Evolutionary conservation across 2,888 invertebrate species (phyloP).

Genomic region (Drosophila parthenogenetica): DNA sequence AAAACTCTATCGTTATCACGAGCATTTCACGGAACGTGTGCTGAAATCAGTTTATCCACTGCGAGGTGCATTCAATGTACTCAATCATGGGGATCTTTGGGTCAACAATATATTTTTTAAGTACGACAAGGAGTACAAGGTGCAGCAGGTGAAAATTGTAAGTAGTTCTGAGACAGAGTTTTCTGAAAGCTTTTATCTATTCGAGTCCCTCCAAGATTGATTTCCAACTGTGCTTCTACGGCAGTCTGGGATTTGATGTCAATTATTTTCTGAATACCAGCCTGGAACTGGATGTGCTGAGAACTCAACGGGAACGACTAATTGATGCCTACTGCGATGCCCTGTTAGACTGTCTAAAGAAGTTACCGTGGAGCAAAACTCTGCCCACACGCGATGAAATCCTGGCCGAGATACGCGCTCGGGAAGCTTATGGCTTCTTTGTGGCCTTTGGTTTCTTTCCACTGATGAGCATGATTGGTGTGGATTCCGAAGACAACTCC

Average conservation of each 20-base stretch:
- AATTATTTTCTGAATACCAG: constrained; percentile 85
- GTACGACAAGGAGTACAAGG: constrained; percentile 69
- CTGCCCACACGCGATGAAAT: constrained; percentile 74
- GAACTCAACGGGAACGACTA: constrained; percentile 67
- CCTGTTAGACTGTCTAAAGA: constrained; percentile 65
- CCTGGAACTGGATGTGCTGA: constrained; percentile 77
- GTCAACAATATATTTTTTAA: constrained; percentile 86
- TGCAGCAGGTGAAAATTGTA: constrained; percentile 85
- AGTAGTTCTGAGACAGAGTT: constrained; percentile 49
- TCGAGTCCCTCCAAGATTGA: constrained; percentile 75
- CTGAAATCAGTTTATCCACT: constrained; percentile 77
- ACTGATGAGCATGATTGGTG: constrained; percentile 82
- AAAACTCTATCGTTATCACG: constrained; percentile 78
- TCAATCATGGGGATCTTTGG: constrained; percentile 87
- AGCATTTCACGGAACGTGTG: constrained; percentile 79
- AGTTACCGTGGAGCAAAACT: constrained; percentile 59
- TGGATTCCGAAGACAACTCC: constrained; percentile 82
- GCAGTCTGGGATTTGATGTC: constrained; percentile 84
- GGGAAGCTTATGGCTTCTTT: constrained; percentile 83
- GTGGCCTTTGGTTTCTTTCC: constrained; percentile 84
- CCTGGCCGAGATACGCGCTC: constrained; percentile 71
- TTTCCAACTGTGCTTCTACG: constrained; percentile 83
- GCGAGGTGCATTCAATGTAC: constrained; percentile 81
- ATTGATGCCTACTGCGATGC: constrained; percentile 75
- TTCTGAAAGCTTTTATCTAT: background rate